Percentiles rank a stretch among this genome's conserved stretches.
phyloP scores from a whole-genome alignment of 1,140 invertebrate species.

The Euschistus heros region DNA sequence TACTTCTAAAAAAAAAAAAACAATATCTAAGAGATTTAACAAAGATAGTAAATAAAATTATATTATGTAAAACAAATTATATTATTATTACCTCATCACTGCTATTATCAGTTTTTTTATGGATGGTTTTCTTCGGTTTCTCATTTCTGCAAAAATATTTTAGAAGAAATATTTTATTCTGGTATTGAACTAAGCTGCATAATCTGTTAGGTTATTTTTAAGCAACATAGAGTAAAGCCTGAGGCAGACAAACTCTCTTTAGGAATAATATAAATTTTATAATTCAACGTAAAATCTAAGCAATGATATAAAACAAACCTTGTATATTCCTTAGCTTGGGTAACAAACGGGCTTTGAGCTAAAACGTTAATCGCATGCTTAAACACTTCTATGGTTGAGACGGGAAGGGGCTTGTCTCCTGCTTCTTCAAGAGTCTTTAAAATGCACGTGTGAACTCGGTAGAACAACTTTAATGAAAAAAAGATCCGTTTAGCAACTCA shows the following conservation, averaged over 20 bases:
- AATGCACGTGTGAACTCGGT: constrained; percentile 71
- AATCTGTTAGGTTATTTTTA: too few species aligned
- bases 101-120: not conserved
- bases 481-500: too few species aligned
- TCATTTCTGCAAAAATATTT: not conserved
- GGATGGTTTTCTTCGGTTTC: constrained; percentile 2
- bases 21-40: too few species aligned
- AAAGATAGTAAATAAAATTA: too few species aligned
- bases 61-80: too few species aligned
- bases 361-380: constrained; percentile 23
- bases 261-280: not conserved
- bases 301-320: not conserved
- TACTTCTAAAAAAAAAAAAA: too few species aligned
- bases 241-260: too few species aligned
- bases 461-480: constrained; percentile 39
- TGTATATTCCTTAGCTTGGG: constrained; percentile 10
- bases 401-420: constrained; percentile 40
- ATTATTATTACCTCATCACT: not conserved
- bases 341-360: constrained; percentile 25
- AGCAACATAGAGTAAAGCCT: too few species aligned
- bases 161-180: too few species aligned
- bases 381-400: constrained; percentile 29
- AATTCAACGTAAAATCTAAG: not conserved
- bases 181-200: too few species aligned
- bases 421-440: constrained; percentile 73